Base-by-base conservation (phyloP, 2,113 vertebrate genomes). In the Empidonax alnorum region DNA sequence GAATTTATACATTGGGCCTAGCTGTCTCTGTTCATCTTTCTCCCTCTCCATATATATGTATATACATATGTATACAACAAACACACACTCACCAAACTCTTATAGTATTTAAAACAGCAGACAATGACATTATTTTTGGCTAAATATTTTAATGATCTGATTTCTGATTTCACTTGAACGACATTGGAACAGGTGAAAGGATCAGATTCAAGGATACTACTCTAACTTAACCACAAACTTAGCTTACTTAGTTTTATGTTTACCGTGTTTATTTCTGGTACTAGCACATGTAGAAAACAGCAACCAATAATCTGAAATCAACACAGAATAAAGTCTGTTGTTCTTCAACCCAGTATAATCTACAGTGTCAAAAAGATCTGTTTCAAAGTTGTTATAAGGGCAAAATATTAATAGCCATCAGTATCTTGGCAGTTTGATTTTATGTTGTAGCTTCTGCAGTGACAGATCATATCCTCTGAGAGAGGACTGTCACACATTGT, bases 11-110 rank as follows among this genome's bases (percentile, higher is more conserved):
- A 25, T 27, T 71, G 2, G 41, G 17, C 4, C 14, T n/a, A 37
- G 27, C 5, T 49, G 4, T 52, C 61, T 84, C 27, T 82, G 37
- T 24, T 31, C 21, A 9, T 41, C 65, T 89, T 89, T 65, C 52
- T 56, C 2, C 2, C 2, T 2, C 16, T 47, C 27, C 15, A 7
- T n/a, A 35, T 53, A 50, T 15, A 62, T 8, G 7, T 9, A 35
- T n/a, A 14, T 30, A 41, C 5, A 16, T n/a, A 6, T 42, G 6
- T 20, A 6, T 19, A 59, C 4, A 12, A 6, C 20, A 68, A 0
- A 24, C 12, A 28, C 7, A 12, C 5, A 33, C 6, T 4, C 2
- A 2, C 7, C 6, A 67, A 28, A 37, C 14, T 87, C 20, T 84
- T 39, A 11, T 0, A 35, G 16, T 47, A 55, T 72, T 90, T 85